Base-by-base conservation (phyloP, 1,140 invertebrate species). In the Rhagoletis zephyria region DNA sequence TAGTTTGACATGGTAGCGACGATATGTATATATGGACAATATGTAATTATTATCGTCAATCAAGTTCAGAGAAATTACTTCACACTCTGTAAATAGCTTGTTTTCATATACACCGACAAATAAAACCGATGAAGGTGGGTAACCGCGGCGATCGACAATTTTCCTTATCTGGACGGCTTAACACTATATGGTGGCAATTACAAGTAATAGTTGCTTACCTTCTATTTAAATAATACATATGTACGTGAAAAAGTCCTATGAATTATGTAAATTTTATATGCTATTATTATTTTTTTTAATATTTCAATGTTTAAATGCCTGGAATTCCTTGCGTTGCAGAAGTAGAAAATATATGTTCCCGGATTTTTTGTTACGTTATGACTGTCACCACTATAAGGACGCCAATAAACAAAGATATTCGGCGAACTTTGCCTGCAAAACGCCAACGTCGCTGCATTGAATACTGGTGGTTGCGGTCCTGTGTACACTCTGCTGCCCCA, bases 181-280 rank as follows among this genome's bases (percentile, higher is more conserved):
- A 87, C 64, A 87, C 87, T 87, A 87, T 87, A 85, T 87, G 51
- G 60, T 63, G 60, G 60, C 45, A 85, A 87, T 85, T 87, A 85
- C 45, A 64, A 85, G 60, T 87, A 48, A 14, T 61, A 77, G 3
- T 60, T 81, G 74, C 48, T 51, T 81, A 51, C 48, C 64, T 40
- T 67, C 30, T 81, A 56, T 74, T 74, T 9, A 81, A 81, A 81
- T 6, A 48, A 74, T 45, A 30, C 30, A 30, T 30, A 30, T 16
- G 48, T 74, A 30, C 70, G 70, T 81, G n/a, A 56, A 77, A 81
- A 70, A 81, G 56, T 48, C n/a, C 2, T 81, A 56, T 48, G 56
- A 81, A 12, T 81, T 19, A 30, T 30, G 30, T 30, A 81, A 81
- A 81, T 51, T 19, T 81, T 56, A 56, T 4, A 81, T 56, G 51